Base-by-base conservation (phyloP, 2,113 vertebrate species). In the Hippocampus mohnikei region DNA sequence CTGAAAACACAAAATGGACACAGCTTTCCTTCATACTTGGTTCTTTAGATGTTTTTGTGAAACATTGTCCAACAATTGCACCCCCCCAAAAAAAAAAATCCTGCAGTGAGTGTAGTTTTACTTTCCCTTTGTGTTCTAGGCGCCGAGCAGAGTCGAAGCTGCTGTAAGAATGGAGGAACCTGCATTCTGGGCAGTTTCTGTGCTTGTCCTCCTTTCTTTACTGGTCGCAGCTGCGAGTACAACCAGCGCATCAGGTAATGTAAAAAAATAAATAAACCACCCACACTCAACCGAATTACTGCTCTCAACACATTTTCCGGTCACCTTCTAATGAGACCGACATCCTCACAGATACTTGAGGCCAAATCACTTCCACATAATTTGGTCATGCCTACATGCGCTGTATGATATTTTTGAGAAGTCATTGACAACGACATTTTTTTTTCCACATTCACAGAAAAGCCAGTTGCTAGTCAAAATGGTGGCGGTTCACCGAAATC, bases 151-250 rank as follows among this genome's bases (percentile, higher is more conserved):
- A 94, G 90, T 73, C 92, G 84, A 0, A 91, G 77, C 69, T 92
- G 88, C 75, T 95, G 90, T 69, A 84, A 93, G 65, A 94, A 93
- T 7, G 85, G 88, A 69, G 91, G 82, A 5, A 92, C 85, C 0
- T 92, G 87, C 27, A 94, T 95, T 69, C 77, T 93, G 70, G 90
- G 87, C 2, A 91, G 83, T 65, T 94, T 91, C 80, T 93, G 89
- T 1, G 52, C 89, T n/a, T 78, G 69, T 66, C 90, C 90, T 0
- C 88, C 89, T 0, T 64, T 91, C 77, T 94, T 93, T 75, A 90
- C 78, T 0, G 89, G 89, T 3, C 85, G 88, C 71, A 82, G 81
- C 40, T 93, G 85, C 46, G 88, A 94, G 82, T 86, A 87, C 20
- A 82, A 94, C 65, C 89, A 92, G 48, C 42, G 58, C 3, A 52